These are phyloP conservation scores for Lysandra bellargus DNA, from an alignment of 2,888 invertebrate genomes.

Conservation along the genomic window DNA sequence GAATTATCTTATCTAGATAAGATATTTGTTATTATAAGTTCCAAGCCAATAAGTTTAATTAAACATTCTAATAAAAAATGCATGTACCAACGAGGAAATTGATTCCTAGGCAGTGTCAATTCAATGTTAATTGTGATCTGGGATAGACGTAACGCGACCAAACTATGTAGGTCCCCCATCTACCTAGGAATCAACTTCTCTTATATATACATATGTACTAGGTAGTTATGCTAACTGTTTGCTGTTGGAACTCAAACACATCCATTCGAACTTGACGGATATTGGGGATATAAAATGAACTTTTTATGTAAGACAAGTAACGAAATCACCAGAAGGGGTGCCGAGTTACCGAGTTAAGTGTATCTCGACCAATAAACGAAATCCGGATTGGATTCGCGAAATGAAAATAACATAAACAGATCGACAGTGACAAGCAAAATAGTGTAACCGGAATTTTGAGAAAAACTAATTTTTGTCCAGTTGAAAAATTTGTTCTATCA, in stretches of 20 bases:
- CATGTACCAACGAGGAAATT: too few species aligned
- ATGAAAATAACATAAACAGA: slow-evolving; percentile 13
- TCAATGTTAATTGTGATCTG: too few species aligned
- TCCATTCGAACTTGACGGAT: not conserved
- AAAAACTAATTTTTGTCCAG: not conserved
- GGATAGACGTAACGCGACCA: too few species aligned
- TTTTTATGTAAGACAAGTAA: slow-evolving; percentile 2
- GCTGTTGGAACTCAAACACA: not conserved
- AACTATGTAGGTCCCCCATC: too few species aligned
- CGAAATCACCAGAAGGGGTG: not conserved
- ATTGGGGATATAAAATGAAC: not conserved
- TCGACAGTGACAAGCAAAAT: not conserved
- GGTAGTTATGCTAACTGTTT: not conserved
- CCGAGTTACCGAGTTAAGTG: not conserved
- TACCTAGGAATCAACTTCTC: too few species aligned
- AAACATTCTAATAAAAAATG: too few species aligned
- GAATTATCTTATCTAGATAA: too few species aligned
- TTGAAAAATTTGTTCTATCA: not conserved
- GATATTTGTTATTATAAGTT: too few species aligned
- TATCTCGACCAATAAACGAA: slow-evolving; percentile 2
- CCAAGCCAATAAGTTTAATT: too few species aligned
- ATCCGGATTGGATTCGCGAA: slow-evolving; percentile 14
- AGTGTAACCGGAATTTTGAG: not conserved
- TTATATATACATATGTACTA: too few species aligned
- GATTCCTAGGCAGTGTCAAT: too few species aligned